Percentiles rank a stretch among this genome's conserved stretches.
Evolutionary conservation across 2,888 invertebrate species (phyloP).

Genomic region (Hyposoter didymator): DNA sequence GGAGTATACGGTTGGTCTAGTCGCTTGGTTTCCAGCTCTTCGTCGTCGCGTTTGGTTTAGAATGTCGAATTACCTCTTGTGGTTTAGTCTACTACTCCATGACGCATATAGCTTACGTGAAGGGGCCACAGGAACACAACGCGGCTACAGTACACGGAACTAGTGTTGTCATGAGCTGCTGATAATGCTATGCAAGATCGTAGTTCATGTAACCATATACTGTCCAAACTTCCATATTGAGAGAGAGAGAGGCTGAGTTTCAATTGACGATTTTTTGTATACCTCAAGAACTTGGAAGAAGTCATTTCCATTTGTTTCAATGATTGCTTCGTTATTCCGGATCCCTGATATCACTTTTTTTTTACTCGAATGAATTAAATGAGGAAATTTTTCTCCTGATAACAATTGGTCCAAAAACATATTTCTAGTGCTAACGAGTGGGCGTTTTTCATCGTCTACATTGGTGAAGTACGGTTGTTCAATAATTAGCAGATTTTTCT

Average conservation of each 20-base stretch:
- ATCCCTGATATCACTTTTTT: background rate
- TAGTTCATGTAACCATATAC: slow-evolving; percentile 8
- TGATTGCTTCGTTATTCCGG: background rate
- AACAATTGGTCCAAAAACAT: background rate
- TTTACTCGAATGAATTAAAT: background rate
- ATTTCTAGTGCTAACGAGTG: background rate
- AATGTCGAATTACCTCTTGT: slow-evolving; percentile 58
- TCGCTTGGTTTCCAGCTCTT: slow-evolving; percentile 34
- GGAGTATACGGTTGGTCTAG: slow-evolving; percentile 18
- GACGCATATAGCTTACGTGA: background rate
- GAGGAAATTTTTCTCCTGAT: background rate
- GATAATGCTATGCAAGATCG: slow-evolving; percentile 16
- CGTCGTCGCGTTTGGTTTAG: slow-evolving; percentile 57
- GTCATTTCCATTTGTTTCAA: background rate
- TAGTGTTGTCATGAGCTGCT: slow-evolving; percentile 11
- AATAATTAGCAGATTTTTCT: background rate
- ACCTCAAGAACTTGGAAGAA: background rate
- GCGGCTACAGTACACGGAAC: slow-evolving; percentile 2
- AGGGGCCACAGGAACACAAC: slow-evolving; percentile 5
- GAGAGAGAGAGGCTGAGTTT: background rate
- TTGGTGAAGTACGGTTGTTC: slow-evolving; percentile 1
- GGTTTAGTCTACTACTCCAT: slow-evolving; percentile 32
- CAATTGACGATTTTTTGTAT: background rate
- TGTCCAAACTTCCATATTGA: background rate
- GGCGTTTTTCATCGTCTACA: background rate